Percentiles rank a stretch among this genome's conserved stretches.
Conservation (phyloP, 2,113 vertebrate species). For the Pygathrix nemaeus region DNA sequence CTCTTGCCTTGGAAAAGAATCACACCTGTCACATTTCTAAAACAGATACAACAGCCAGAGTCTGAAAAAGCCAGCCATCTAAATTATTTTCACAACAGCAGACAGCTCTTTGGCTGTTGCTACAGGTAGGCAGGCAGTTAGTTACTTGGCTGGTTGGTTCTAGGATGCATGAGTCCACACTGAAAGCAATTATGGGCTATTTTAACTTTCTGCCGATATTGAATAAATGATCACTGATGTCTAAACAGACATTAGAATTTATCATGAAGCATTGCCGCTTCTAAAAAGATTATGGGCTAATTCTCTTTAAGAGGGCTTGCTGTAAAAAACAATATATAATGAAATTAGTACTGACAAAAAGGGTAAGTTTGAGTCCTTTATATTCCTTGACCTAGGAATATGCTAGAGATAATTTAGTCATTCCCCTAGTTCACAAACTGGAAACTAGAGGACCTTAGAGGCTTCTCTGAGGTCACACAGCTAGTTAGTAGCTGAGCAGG, state of each 20-base stretch:
- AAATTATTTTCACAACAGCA: slow-evolving; percentile 22
- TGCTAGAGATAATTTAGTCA: not conserved
- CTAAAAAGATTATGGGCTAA: not conserved
- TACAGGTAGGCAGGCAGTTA: not conserved
- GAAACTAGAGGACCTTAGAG: not conserved
- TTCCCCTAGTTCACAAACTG: not conserved
- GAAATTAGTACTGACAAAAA: not conserved
- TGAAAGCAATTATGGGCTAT: not conserved
- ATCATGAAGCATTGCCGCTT: not conserved
- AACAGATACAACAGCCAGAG: not conserved
- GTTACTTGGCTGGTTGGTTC: not conserved
- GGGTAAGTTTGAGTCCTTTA: not conserved
- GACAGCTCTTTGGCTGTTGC: not conserved
- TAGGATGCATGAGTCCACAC: no score
- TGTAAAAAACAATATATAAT: not conserved
- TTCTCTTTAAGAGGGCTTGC: not conserved
- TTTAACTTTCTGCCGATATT: not conserved
- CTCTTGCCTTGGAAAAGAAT: slow-evolving; percentile 48
- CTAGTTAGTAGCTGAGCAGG: not conserved
- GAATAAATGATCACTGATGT: not conserved
- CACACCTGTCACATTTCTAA: slow-evolving; percentile 54
- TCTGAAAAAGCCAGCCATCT: not conserved
- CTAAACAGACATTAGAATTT: not conserved
- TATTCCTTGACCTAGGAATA: not conserved
- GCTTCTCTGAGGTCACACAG: not conserved